These are phyloP conservation scores for Uromys caudimaculatus DNA, from an alignment of 2,797 vertebrate species.

Conservation along the genomic window DNA sequence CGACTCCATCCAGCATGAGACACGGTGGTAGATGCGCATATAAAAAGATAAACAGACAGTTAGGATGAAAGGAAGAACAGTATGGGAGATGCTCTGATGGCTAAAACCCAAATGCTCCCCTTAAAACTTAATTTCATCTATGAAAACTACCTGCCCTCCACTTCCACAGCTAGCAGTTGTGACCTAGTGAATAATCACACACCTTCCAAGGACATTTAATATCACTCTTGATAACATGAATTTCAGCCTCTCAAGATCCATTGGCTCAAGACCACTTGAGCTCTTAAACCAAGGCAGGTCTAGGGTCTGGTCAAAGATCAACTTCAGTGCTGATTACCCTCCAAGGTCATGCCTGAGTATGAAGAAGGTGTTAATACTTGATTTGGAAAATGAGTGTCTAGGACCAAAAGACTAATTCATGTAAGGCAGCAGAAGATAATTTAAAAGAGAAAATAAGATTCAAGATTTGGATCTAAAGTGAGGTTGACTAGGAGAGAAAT, in stretches of 20 bases:
- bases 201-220: neutral
- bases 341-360: neutral
- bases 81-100: neutral
- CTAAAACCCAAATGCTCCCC: neutral
- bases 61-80: neutral
- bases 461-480: neutral
- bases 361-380: neutral
- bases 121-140: neutral
- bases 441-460: neutral
- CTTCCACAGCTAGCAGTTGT: neutral
- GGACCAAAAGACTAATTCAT: neutral
- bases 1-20: neutral
- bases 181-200: neutral
- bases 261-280: neutral
- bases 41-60: neutral
- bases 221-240: neutral
- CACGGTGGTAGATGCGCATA: accelerated
- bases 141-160: neutral
- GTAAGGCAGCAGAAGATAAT: neutral
- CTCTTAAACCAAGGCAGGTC: neutral
- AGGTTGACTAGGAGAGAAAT: neutral
- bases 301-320: neutral
- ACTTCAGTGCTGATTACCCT: neutral
- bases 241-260: neutral
- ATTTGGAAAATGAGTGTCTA: neutral